Percentiles rank a stretch among this genome's conserved stretches.
Evolutionary conservation across 2,888 invertebrate genomes (phyloP).

Genomic region (Agrochola lychnidis): DNA sequence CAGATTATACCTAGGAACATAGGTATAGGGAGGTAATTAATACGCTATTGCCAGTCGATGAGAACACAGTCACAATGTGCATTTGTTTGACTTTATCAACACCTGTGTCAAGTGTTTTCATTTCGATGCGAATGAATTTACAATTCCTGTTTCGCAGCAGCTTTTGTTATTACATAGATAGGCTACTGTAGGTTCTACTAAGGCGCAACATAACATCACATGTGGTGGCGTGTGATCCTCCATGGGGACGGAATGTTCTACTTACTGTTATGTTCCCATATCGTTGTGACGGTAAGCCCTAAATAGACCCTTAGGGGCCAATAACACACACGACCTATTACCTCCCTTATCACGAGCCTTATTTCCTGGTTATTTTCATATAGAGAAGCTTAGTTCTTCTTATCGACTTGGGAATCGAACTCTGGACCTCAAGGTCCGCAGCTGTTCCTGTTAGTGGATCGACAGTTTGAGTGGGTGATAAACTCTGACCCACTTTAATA

Average conservation of each 20-base stretch:
- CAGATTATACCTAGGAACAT: slow-evolving; percentile 2
- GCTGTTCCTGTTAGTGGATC: slow-evolving; percentile 40
- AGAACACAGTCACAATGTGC: slow-evolving; percentile 31
- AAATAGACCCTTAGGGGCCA: slow-evolving; percentile 13
- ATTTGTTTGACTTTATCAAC: slow-evolving; percentile 56
- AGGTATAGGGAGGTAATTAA: slow-evolving; percentile 12
- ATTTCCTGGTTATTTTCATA: slow-evolving; percentile 15
- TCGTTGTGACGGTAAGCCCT: slow-evolving; percentile 16
- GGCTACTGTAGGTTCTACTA: slow-evolving; percentile 19
- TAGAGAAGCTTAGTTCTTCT: slow-evolving; percentile 16
- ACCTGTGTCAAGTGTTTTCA: slow-evolving; percentile 62
- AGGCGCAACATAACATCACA: slow-evolving; percentile 13
- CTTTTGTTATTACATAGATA: slow-evolving; percentile 51
- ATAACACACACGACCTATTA: slow-evolving; percentile 25
- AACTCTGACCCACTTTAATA: slow-evolving; percentile 64
- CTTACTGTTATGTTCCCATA: slow-evolving; percentile 18
- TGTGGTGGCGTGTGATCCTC: slow-evolving; percentile 8
- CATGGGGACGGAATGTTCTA: slow-evolving; percentile 23
- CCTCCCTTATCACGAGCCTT: not conserved
- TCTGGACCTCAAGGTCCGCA: slow-evolving; percentile 38
- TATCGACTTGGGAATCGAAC: slow-evolving; percentile 28
- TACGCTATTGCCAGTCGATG: slow-evolving; percentile 21
- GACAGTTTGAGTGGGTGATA: slow-evolving; percentile 53
- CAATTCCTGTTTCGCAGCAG: slow-evolving; percentile 52
- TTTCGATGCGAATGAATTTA: slow-evolving; percentile 48